A percentile compares a stretch with the other conserved stretches of the same genome.
Evolutionary conservation across 1,140 invertebrate genomes (phyloP).

Genomic region (Pararge aegeria): DNA sequence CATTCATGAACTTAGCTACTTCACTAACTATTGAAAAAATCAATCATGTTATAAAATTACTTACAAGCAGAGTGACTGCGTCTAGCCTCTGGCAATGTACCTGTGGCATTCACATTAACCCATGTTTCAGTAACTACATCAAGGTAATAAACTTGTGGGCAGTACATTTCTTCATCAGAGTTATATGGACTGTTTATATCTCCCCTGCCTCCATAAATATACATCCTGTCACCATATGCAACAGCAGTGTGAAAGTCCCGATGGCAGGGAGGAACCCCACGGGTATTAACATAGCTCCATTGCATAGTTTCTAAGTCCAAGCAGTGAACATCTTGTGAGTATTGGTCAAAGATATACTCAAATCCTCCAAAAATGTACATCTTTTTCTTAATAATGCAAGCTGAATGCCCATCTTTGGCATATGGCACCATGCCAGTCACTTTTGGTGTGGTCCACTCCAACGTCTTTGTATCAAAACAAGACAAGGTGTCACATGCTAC

Average conservation of each 20-base stretch:
- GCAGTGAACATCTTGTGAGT: slow-evolving; percentile 89
- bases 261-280: slow-evolving; percentile 83
- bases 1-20: no score
- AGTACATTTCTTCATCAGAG: slow-evolving; percentile 87
- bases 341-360: slow-evolving; percentile 88
- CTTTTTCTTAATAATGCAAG: slow-evolving; percentile 88
- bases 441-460: slow-evolving; percentile 84
- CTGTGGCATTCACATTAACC: slow-evolving; percentile 80
- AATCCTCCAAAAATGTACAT: slow-evolving; percentile 97
- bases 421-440: slow-evolving; percentile 86
- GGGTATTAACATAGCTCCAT: slow-evolving; percentile 84
- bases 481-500: slow-evolving; percentile 89
- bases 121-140: slow-evolving; percentile 86
- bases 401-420: slow-evolving; percentile 93
- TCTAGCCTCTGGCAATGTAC: slow-evolving; percentile 84
- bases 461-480: slow-evolving; percentile 87
- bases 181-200: slow-evolving; percentile 83
- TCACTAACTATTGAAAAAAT: no score
- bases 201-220: slow-evolving; percentile 92
- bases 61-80: slow-evolving; percentile 94
- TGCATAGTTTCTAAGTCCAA: slow-evolving; percentile 87
- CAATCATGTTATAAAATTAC: slow-evolving; percentile 32
- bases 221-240: slow-evolving; percentile 87
- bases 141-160: slow-evolving; percentile 87
- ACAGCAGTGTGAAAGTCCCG: slow-evolving; percentile 94